Evolutionary conservation across 2,113 vertebrate genomes (phyloP), one percentile per base, ranked within the genome.

Genomic region (Apteryx owenii): DNA sequence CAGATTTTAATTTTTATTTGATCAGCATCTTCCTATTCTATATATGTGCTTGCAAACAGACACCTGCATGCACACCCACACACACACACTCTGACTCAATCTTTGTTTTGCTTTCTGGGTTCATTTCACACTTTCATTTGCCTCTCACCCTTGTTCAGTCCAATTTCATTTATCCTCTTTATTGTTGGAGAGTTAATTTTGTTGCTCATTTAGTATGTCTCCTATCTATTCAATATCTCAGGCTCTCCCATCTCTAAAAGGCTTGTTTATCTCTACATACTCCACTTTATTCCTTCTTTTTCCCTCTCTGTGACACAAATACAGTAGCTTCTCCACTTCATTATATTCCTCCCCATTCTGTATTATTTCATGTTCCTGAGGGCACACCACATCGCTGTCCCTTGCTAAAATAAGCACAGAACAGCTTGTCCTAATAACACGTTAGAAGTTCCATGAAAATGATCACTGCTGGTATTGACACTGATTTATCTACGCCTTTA

Each of bases 11-110:
- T 88, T 94, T 89, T 73, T 89, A 84, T 92, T 94, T 84, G 72
- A 91, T 95, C 83, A 65, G 38, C 40, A 21, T 86, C 73, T 96
- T 93, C 81, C 81, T 85, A 72, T 87, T 95, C 91, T 95, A 65
- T 94, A 91, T 87, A 93, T 85, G 82, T 90, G 85, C 82, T 94
- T 95, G 85, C 93, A 95, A 95, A 94, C 58, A 89, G 86, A 82
- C 79, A 88, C 93, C 84, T 95, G 72, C 2, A 0, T 38, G 16
- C 79, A 53, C 81, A 87, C 72, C 90, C 95, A 94, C 25, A 58
- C 22, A 58, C 22, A 73, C 16, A 29, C 94, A 73, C 64, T 61
- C 79, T 86, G 83, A 89, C 60, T 95, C 92, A 91, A 25, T n/a
- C 88, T 88, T 80, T 81, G 68, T 31, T 91, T 92, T 92, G 58